Conservation (phyloP, 2,797 vertebrate species). For the Gallinago solitaria region DNA sequence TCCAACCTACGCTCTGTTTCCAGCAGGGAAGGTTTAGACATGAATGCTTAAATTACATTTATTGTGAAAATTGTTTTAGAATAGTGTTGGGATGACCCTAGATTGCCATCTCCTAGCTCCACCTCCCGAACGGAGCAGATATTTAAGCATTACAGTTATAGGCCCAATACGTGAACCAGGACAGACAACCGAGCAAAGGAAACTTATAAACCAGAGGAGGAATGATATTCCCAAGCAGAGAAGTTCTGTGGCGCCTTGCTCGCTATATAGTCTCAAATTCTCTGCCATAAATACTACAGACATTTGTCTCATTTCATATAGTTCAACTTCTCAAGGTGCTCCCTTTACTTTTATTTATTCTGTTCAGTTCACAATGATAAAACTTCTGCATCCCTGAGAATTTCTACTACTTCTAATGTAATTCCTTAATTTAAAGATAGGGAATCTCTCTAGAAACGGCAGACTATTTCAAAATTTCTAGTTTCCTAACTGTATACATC, state of each 20-base stretch:
- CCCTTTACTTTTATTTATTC: not conserved
- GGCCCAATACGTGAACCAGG: not conserved
- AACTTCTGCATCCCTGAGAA: not conserved
- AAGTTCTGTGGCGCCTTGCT: not conserved
- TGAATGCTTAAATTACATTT: not conserved
- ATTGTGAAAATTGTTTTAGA: not conserved
- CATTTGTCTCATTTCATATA: not conserved
- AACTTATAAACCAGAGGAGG: not conserved
- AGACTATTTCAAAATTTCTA: conserved; percentile 35
- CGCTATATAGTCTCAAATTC: not conserved
- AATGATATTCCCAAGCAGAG: not conserved
- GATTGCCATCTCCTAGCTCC: not conserved
- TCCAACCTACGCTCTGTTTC: not conserved
- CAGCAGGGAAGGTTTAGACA: not conserved
- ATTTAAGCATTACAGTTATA: not conserved
- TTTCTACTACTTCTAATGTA: conserved; percentile 8
- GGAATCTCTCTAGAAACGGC: conserved; percentile 27
- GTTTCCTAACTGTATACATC: not conserved
- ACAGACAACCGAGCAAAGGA: not conserved
- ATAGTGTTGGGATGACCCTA: not conserved
- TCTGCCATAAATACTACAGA: not conserved
- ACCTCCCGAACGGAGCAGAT: fast-evolving
- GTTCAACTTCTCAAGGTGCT: not conserved
- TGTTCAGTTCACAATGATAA: not conserved
- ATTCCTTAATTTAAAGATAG: conserved; percentile 48